Evolutionary conservation across 2,113 vertebrate species (phyloP).

Genomic region (rabbit (Oryctolagus cuniculus)): DNA sequence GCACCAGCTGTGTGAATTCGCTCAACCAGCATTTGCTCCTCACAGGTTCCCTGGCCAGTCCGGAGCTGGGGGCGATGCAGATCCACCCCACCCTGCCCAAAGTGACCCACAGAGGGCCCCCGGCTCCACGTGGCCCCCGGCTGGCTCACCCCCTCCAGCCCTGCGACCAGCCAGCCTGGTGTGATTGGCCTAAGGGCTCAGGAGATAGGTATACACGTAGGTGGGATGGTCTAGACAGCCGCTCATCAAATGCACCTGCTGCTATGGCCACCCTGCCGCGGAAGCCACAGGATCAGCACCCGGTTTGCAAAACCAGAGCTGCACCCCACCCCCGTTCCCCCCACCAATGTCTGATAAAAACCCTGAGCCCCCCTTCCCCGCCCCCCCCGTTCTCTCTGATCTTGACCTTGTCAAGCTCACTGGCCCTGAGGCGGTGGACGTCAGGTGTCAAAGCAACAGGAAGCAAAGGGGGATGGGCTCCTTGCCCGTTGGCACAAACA

Average conservation of each 20-base stretch:
- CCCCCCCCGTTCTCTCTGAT: not conserved
- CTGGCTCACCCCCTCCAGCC: too few species aligned
- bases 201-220: accelerated
- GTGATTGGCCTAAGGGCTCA: not conserved
- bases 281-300: not conserved
- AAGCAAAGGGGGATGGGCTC: not conserved
- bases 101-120: not conserved
- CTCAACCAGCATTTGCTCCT: too few species aligned
- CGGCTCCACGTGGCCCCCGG: not conserved
- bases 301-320: not conserved
- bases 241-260: accelerated
- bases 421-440: not conserved
- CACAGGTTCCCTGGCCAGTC: too few species aligned
- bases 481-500: not conserved
- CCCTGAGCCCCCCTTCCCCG: not conserved
- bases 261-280: not conserved
- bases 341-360: not conserved
- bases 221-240: not conserved
- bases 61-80: too few species aligned
- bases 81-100: too few species aligned
- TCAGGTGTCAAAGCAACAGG: not conserved
- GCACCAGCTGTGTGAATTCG: too few species aligned
- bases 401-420: not conserved
- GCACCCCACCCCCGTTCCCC: accelerated
- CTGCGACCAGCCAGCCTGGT: not conserved